Base-by-base conservation (phyloP, 1,140 invertebrate species). In the Drosophila erecta region DNA sequence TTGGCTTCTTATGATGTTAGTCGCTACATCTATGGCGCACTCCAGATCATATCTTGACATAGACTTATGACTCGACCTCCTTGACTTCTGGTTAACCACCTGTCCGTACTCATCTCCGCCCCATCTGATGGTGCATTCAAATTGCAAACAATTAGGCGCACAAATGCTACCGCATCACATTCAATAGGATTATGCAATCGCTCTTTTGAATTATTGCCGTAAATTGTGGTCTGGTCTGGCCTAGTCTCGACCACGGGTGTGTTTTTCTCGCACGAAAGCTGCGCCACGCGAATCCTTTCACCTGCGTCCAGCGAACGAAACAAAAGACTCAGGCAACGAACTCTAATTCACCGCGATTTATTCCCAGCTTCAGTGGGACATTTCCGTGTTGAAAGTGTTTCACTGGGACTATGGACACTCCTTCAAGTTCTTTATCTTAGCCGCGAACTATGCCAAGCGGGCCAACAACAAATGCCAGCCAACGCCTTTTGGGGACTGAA, bases 251-350 rank as follows among this genome's bases (percentile, higher is more conserved):
- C 33, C 56, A 59, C 76, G 80, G 80, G 81, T 85, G 80, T 84
- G 80, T 56, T 78, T 66, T 53, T n/a, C 46, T 27, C 46, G 69
- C 62, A 35, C 46, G 56, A 79, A 46, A 83, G 44, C 58, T 57
- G 62, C 60, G 44, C 62, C 53, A 59, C 57, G 60, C 66, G 46
- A 37, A 76, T 84, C 80, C 80, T 84, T 84, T 84, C 80, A 84
- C 80, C 80, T 85, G 81, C 60, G 64, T 59, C 17, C 11, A 17
- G 20, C 30, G 46, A 57, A 12, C 65, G 43, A 76, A 85, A 84
- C 87, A 87, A 90, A 90, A 90, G 87, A 90, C 87, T 87, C 75
- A 84, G 81, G 87, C 73, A 87, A 84, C 83, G 77, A 90, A 87
- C 79, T 61, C 62, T 72, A 57, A 2, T 38, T 27, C 22, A 69